A percentile compares a stretch with the other conserved stretches of the same genome.
phyloP scores from a whole-genome alignment of 2,888 invertebrate species.

The Polydesmus complanatus region DNA sequence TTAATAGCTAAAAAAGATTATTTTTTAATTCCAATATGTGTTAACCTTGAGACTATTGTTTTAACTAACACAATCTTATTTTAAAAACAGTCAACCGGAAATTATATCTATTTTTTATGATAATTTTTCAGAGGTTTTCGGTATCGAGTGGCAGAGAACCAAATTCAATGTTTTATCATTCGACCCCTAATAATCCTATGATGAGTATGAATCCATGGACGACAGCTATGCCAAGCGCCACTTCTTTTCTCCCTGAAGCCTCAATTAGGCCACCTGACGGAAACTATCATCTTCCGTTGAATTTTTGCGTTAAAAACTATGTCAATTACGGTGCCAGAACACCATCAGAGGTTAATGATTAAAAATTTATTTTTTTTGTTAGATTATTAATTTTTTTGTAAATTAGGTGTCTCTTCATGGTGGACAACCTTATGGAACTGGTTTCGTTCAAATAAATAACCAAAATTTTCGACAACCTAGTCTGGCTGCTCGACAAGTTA shows the following conservation, averaged over 20 bases:
- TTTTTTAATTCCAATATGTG: too few species aligned
- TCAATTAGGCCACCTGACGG: slow-evolving; percentile 1
- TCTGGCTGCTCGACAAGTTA: background rate
- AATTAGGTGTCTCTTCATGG: background rate
- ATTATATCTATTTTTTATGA: too few species aligned
- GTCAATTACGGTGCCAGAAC: slow-evolving; percentile 2
- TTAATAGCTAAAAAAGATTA: too few species aligned
- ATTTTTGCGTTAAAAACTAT: slow-evolving; percentile 13
- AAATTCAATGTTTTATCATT: background rate
- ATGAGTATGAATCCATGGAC: slow-evolving; percentile 6
- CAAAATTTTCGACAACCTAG: background rate
- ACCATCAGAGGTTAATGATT: slow-evolving; percentile 1
- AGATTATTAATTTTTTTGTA: too few species aligned
- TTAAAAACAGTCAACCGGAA: too few species aligned
- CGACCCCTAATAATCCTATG: background rate
- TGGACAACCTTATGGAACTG: background rate
- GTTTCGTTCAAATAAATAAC: too few species aligned
- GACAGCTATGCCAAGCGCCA: background rate
- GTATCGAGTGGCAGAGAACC: background rate
- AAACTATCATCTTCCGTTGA: slow-evolving; percentile 6
- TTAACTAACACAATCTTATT: too few species aligned
- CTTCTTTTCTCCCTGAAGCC: background rate
- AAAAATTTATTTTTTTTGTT: too few species aligned
- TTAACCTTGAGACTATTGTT: too few species aligned
- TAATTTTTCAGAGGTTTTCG: too few species aligned